Evolutionary conservation across 2,797 vertebrate species (phyloP).

Genomic region (Cuniculus paca): DNA sequence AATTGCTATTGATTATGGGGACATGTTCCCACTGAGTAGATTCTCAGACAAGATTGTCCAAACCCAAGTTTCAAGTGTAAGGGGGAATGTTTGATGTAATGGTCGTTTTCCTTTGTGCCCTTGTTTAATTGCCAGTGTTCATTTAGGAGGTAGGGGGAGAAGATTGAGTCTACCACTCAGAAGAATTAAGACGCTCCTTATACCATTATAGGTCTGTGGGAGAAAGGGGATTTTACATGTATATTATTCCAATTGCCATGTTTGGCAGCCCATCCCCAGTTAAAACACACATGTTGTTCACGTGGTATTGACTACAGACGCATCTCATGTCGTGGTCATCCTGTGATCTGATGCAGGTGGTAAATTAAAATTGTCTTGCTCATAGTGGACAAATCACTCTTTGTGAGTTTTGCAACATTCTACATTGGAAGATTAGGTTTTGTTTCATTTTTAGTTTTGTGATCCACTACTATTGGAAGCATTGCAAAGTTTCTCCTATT

Average conservation of each 20-base stretch:
- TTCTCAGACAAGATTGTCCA: not conserved
- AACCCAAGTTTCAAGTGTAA: not conserved
- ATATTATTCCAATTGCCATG: not conserved
- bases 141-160: not conserved
- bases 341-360: not conserved
- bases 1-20: not conserved
- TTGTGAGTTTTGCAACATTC: not conserved
- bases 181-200: not conserved
- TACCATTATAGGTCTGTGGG: not conserved
- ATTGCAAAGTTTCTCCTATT: not conserved
- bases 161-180: not conserved
- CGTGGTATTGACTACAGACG: not conserved
- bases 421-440: not conserved
- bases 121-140: not conserved
- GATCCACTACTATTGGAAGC: not conserved
- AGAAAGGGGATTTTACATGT: not conserved
- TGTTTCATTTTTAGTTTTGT: not conserved
- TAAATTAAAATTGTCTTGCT: not conserved
- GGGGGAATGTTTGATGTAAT: not conserved
- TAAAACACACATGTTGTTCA: not conserved
- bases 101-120: not conserved
- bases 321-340: not conserved
- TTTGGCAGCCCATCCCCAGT: not conserved
- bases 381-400: accelerated
- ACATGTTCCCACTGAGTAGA: not conserved